A percentile compares a stretch with the other conserved stretches of the same genome.
Evolutionary conservation across 2,113 vertebrate species (phyloP).

Genomic region (Rynchops niger): DNA sequence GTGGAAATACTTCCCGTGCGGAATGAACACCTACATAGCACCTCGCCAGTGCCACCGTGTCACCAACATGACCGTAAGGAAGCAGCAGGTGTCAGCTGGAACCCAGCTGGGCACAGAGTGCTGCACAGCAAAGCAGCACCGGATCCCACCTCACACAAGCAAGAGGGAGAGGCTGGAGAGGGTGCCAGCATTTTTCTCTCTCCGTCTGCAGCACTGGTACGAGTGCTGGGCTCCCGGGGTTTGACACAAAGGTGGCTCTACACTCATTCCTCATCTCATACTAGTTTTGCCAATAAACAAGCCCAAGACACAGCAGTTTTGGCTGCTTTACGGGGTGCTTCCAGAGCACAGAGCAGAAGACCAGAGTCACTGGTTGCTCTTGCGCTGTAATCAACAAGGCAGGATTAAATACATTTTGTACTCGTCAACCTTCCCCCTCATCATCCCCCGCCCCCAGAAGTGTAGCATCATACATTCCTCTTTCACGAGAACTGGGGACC

Average conservation of each 20-base stretch:
- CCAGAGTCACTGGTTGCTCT: neutral
- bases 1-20: neutral
- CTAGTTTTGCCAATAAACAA: neutral
- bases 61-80: neutral
- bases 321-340: neutral
- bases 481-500: neutral
- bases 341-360: neutral
- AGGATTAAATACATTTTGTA: neutral
- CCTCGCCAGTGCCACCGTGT: neutral
- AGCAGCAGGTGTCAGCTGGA: neutral
- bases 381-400: neutral
- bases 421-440: neutral
- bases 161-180: neutral
- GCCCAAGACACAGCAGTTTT: neutral
- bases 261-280: neutral
- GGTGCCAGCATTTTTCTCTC: neutral
- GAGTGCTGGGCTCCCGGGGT: neutral
- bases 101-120: neutral
- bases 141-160: neutral
- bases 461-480: neutral
- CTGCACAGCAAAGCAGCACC: neutral
- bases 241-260: neutral
- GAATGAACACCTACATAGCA: neutral
- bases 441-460: neutral
- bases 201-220: neutral